Evolutionary conservation across 2,113 vertebrate genomes (phyloP), one percentile per base, ranked within the genome.

Genomic region (Arothron firmamentum): DNA sequence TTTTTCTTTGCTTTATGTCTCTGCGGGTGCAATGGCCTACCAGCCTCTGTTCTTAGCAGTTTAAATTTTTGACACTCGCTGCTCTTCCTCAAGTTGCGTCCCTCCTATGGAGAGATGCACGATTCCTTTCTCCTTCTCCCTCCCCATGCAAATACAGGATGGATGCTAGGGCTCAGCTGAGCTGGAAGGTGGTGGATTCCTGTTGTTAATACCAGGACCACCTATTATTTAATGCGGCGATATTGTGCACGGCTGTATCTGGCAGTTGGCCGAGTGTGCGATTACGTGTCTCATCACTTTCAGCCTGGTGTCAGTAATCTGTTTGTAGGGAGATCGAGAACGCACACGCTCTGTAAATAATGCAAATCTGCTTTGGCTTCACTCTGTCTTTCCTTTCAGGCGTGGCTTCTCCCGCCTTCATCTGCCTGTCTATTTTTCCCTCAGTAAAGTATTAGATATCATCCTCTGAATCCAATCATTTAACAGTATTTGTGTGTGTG

Each of bases 301-400:
- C 73, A 79, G 65, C 66, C 68, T 65, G 53, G 72, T 75, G 77
- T 78, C 65, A 72, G 79, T 90, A 87, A 88, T 90, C 80, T 86
- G 84, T 83, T 84, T 81, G 76, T 79, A 75, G 67, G 61, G 62
- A 67, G 68, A 76, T 67, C 83, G 77, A 80, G 67, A 81, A 75
- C 82, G 84, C 62, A 68, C 72, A 69, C 65, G 64, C 74, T 68
- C 70, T 57, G 85, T 87, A 88, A 89, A 89, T 87, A 87, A 87
- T 86, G 83, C 74, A 85, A 89, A 88, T 88, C 79, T 85, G 85
- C 80, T 82, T 82, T 80, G 83, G 75, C 79, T 79, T 64, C 58
- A 57, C 61, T 69, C 56, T 72, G 67, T 73, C 56, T 65, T 66
- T 55, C 48, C 25, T 45, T 78, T 77, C 49, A 48, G 52, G 46